Percentiles rank a stretch among this genome's conserved stretches.
These are phyloP conservation scores for Meloidogyne floridensis DNA, from an alignment of 1,140 invertebrate genomes.

Conservation along the genomic window DNA sequence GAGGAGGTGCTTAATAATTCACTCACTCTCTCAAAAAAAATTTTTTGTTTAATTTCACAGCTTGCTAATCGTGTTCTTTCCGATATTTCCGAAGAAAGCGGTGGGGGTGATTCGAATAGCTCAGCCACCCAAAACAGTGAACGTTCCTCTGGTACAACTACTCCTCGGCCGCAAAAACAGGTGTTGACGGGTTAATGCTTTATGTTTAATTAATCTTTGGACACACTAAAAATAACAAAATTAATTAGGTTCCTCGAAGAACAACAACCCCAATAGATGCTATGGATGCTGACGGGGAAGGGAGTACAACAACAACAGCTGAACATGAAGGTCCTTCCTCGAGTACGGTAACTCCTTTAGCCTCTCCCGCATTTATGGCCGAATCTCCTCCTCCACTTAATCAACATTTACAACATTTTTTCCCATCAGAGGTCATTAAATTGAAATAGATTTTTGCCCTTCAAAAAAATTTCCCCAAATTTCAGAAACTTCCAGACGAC, in stretches of 20 bases:
- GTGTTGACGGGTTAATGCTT: neutral
- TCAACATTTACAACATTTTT: conserved; percentile 46
- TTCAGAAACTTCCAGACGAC: conserved; percentile 20
- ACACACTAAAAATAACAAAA: neutral
- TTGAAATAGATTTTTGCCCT: neutral
- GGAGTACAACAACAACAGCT: conserved; percentile 28
- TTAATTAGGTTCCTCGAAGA: neutral
- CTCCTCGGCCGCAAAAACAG: neutral
- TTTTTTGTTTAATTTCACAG: conserved; percentile 29
- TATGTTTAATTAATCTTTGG: neutral
- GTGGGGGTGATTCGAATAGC: conserved; percentile 47
- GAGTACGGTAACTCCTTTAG: conserved; percentile 52
- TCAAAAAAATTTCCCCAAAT: conserved; percentile 22
- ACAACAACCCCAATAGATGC: neutral
- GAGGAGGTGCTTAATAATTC: neutral
- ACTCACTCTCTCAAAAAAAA: neutral
- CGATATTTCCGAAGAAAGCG: conserved; percentile 56
- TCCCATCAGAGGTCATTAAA: conserved; percentile 47
- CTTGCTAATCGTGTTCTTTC: conserved; percentile 61
- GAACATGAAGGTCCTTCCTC: conserved; percentile 33
- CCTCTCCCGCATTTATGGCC: conserved; percentile 52
- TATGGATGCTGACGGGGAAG: conserved; percentile 11
- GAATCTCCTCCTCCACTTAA: conserved; percentile 42
- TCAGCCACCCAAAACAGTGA: conserved; percentile 48
- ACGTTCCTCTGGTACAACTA: conserved; percentile 20